Percentiles rank a stretch among this genome's conserved stretches.
phyloP scores from a whole-genome alignment of 2,113 vertebrate genomes.

The Dipodomys merriami region DNA sequence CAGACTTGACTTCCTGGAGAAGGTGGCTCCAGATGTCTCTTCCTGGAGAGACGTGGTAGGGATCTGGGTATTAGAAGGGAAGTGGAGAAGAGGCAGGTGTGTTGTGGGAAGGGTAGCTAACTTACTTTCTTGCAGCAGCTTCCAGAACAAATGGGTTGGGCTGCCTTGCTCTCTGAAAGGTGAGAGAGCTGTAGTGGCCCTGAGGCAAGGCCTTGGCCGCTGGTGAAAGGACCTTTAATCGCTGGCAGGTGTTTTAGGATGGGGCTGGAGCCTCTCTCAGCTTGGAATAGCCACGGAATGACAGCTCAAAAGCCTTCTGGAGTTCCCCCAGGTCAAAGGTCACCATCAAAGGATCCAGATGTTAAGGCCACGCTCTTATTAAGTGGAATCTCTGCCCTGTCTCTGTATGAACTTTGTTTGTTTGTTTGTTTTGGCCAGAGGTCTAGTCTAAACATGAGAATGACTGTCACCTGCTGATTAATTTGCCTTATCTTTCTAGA shows the following conservation, averaged over 20 bases:
- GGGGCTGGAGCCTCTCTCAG: slow-evolving; percentile 1
- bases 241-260: slow-evolving; percentile 58
- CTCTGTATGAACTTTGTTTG: neutral
- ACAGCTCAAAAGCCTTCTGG: slow-evolving; percentile 22
- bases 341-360: slow-evolving; percentile 7
- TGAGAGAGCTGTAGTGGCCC: neutral
- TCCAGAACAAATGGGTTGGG: neutral
- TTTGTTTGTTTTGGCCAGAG: slow-evolving; percentile 25
- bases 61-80: too few species aligned
- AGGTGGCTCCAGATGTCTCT: neutral
- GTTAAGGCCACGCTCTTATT: neutral
- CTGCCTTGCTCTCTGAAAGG: neutral
- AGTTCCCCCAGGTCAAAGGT: slow-evolving; percentile 52
- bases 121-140: neutral
- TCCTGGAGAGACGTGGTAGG: too few species aligned
- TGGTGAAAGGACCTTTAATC: slow-evolving; percentile 39
- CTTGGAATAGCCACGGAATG: slow-evolving; percentile 15
- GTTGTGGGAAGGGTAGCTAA: too few species aligned
- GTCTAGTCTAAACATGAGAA: slow-evolving; percentile 19
- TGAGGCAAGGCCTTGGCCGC: neutral
- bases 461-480: neutral
- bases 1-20: neutral
- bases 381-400: neutral
- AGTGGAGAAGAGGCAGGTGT: neutral
- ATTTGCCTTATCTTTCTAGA: neutral